phyloP scores from a whole-genome alignment of 64 coral and sea anemone species.

The Astreopora myriophthalma region DNA sequence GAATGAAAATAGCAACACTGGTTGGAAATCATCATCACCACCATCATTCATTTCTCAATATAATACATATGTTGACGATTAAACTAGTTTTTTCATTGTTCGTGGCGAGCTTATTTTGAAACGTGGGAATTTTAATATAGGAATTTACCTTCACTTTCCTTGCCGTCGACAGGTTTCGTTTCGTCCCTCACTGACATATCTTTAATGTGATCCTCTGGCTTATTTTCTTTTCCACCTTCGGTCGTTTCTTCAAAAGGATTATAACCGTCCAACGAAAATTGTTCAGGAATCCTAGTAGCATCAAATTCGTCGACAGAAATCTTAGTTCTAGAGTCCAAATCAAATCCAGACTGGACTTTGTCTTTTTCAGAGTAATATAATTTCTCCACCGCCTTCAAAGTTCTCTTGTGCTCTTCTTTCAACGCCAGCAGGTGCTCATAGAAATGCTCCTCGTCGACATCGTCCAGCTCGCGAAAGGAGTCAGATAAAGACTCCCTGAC shows the following conservation, averaged over 20 bases:
- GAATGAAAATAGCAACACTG: no score
- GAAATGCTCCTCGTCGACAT: conserved; percentile 86
- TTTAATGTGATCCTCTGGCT: conserved; percentile 47
- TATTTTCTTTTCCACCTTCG: not conserved
- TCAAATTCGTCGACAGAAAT: conserved; percentile 61
- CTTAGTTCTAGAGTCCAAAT: conserved; percentile 79
- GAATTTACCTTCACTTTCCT: conserved; percentile 79
- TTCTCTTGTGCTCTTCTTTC: conserved; percentile 92
- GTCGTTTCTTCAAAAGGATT: conserved; percentile 61
- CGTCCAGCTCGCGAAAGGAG: conserved; percentile 70
- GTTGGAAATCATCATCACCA: no score
- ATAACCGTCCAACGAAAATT: conserved; percentile 50
- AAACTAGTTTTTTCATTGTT: no score
- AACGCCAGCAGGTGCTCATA: conserved; percentile 88
- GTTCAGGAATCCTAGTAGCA: conserved; percentile 12
- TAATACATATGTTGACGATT: no score
- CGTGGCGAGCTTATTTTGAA: not conserved
- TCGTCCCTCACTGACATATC: conserved; percentile 76
- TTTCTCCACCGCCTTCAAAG: conserved; percentile 87
- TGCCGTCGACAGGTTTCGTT: conserved; percentile 17
- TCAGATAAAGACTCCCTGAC: conserved; percentile 56
- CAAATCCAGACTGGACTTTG: conserved; percentile 68
- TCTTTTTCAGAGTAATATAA: conserved; percentile 88
- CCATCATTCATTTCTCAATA: no score
- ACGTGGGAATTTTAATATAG: not conserved